phyloP scores from a whole-genome alignment of 1,140 invertebrate genomes.

The Matsumurasca onukii region DNA sequence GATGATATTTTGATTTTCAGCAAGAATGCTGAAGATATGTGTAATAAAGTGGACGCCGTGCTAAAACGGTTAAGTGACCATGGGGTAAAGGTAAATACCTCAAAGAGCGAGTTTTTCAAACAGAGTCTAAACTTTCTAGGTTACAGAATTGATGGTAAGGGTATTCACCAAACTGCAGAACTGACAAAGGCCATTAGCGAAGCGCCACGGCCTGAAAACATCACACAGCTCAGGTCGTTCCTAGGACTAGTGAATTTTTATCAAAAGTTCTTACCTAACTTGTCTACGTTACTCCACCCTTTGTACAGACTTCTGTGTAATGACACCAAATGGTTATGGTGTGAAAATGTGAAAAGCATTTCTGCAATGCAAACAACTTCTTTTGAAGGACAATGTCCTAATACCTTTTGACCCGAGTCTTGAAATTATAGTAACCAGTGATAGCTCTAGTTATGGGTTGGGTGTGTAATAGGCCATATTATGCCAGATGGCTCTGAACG shows the following conservation, averaged over 20 bases:
- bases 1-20: neutral
- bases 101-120: no score
- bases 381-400: slow-evolving; percentile 37
- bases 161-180: slow-evolving; percentile 2
- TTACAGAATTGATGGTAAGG: slow-evolving; percentile 4
- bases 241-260: slow-evolving; percentile 16
- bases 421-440: slow-evolving; percentile 49
- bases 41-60: neutral
- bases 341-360: slow-evolving; percentile 41
- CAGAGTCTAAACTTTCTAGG: neutral
- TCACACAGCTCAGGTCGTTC: slow-evolving; percentile 9
- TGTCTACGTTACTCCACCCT: slow-evolving; percentile 31
- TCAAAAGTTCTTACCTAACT: slow-evolving; percentile 24
- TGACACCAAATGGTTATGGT: slow-evolving; percentile 3
- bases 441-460: slow-evolving; percentile 53
- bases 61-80: neutral
- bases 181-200: slow-evolving; percentile 7
- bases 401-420: slow-evolving; percentile 45
- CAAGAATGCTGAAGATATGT: neutral
- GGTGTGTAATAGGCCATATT: slow-evolving; percentile 50
- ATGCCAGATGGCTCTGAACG: slow-evolving; percentile 45
- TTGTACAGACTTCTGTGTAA: slow-evolving; percentile 34
- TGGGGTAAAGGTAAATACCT: neutral
- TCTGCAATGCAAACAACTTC: slow-evolving; percentile 47
- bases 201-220: neutral